Evolutionary conservation across 2,888 invertebrate genomes (phyloP), one percentile per base, ranked within the genome.

Genomic region (Embidobia sp.): DNA sequence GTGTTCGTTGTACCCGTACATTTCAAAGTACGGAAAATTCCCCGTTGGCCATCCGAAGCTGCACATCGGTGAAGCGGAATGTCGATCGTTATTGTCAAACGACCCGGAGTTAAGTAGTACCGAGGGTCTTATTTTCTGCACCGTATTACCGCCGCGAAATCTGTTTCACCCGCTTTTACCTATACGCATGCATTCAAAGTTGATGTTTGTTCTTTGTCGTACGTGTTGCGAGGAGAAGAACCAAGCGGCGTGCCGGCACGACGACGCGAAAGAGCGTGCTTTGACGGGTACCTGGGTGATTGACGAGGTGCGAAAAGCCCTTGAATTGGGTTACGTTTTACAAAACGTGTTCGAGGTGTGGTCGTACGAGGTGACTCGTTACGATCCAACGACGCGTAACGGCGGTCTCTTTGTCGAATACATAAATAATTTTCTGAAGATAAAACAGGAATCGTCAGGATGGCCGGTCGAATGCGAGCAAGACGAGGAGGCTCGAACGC

Each of bases 1-100:
- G 0, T 57, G 37, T 27, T 48, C 19, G 7, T 16, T 73, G 8
- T 66, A 64, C 15, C n/a, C n/a, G n/a, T n/a, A n/a, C n/a, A n/a
- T n/a, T n/a, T n/a, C n/a, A n/a, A n/a, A n/a, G n/a, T n/a, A 80
- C 15, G 79, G 78, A 6, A 78, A 78, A 53, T 85, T 80, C 53
- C 84, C 84, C 0, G 29, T 83, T 0, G 84, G 82, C 0, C 85
- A 85, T 63, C 86, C 85, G 0, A 75, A 67, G 57, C 67, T 84
- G 13, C 74, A 72, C 35, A 72, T 82, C 2, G 80, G 80, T 0
- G 57, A 48, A 2, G 78, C 0, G 72, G 78, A 0, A 26, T 46
- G 26, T 11, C 10, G 26, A 6, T 7, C 18, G 10, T 7, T 10
- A n/a, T 18, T 18, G 16, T 1, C 18, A 18, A 40, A 48, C 29